These are phyloP conservation scores for Marmota monax DNA, from an alignment of 2,113 vertebrate genomes.

Conservation along the genomic window DNA sequence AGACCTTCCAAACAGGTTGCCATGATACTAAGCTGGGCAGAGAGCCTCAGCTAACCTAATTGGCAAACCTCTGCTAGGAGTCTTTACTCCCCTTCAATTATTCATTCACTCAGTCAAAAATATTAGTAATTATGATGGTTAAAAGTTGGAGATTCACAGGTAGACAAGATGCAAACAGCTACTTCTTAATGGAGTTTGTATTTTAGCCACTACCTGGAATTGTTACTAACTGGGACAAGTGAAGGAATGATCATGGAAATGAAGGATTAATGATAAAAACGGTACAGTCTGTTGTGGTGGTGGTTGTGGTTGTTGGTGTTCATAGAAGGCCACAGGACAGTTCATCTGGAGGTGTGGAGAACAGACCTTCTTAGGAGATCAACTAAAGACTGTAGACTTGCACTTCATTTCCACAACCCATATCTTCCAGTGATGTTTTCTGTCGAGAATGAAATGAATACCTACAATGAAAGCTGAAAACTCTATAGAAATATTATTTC, in stretches of 20 bases:
- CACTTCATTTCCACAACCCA: background rate
- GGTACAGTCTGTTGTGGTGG: background rate
- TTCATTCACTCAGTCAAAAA: background rate
- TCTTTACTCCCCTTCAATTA: background rate
- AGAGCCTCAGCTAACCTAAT: background rate
- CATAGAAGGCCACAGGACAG: background rate
- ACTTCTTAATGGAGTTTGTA: background rate
- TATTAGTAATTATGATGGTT: background rate
- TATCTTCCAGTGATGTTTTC: background rate
- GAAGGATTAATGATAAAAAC: background rate
- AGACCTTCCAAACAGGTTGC: background rate
- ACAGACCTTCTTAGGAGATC: background rate
- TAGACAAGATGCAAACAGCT: background rate
- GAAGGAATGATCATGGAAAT: background rate
- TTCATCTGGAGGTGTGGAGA: background rate
- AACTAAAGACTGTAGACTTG: background rate
- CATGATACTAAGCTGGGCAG: background rate
- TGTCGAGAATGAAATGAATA: constrained; percentile 11
- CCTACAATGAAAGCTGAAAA: constrained; percentile 36
- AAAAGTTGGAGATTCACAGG: background rate
- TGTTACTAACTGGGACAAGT: background rate
- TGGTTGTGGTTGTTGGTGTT: background rate
- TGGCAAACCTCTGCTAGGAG: background rate
- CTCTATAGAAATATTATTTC: background rate
- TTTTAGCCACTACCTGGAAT: background rate